A percentile compares a stretch with the other conserved stretches of the same genome.
Evolutionary conservation across 1,140 invertebrate species (phyloP).

Genomic region (Geopemphigus sp.): DNA sequence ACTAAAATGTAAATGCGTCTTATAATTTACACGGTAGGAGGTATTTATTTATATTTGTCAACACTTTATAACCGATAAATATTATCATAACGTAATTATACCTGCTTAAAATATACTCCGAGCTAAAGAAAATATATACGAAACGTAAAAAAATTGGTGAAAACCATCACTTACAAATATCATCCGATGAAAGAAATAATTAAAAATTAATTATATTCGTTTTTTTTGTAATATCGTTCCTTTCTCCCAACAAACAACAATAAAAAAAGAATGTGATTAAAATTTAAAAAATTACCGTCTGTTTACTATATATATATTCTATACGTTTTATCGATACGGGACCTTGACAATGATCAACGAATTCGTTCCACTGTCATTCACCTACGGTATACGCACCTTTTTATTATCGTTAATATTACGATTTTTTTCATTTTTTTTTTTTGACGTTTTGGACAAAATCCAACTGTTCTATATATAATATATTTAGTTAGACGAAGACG

Average conservation of each 20-base stretch:
- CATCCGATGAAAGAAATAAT: not conserved
- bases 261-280: constrained; percentile 25
- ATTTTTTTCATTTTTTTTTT: constrained; percentile 22
- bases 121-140: not conserved
- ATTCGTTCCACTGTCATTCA: constrained; percentile 46
- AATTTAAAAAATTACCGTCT: constrained; percentile 26
- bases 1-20: too few relatives aligned
- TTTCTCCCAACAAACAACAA: not conserved
- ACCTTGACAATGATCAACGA: constrained; percentile 31
- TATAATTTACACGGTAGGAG: too few relatives aligned
- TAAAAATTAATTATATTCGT: constrained; percentile 10
- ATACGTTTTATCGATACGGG: not conserved
- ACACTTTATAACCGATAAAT: not conserved
- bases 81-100: not conserved
- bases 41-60: not conserved
- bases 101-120: not conserved
- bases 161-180: not conserved
- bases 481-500: constrained; percentile 3
- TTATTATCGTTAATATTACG: constrained; percentile 38
- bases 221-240: not conserved
- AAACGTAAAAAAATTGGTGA: not conserved
- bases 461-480: constrained; percentile 44
- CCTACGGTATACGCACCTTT: constrained; percentile 2
- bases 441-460: constrained; percentile 25
- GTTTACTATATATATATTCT: too few relatives aligned